phyloP scores from a whole-genome alignment of 2,113 vertebrate genomes.

The Bos javanicus region DNA sequence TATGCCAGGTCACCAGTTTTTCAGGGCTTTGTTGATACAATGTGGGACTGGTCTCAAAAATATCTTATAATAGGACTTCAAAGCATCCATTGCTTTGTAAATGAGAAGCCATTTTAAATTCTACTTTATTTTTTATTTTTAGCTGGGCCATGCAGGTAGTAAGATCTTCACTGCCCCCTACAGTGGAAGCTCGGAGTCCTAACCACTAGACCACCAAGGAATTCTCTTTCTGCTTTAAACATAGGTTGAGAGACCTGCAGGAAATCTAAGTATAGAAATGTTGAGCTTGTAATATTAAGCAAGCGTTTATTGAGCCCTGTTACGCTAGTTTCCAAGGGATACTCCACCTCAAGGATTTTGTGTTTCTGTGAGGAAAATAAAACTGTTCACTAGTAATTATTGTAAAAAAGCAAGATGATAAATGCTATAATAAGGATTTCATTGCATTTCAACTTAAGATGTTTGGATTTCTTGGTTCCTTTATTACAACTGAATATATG shows the following conservation, averaged over 20 bases:
- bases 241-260: background rate
- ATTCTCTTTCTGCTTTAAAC: background rate
- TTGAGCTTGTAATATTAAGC: constrained; percentile 34
- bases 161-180: background rate
- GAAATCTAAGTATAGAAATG: background rate
- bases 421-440: background rate
- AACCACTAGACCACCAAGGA: background rate
- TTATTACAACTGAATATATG: background rate
- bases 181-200: background rate
- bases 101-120: constrained; percentile 16
- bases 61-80: background rate
- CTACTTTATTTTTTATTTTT: background rate
- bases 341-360: constrained; percentile 28
- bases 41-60: constrained; percentile 17
- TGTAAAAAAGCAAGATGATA: constrained; percentile 11
- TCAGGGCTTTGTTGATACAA: background rate
- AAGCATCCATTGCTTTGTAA: constrained; percentile 16
- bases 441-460: background rate
- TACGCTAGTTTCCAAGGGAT: background rate
- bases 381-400: background rate
- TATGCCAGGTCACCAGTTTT: background rate
- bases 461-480: background rate
- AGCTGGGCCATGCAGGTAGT: background rate
- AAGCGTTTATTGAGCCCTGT: background rate
- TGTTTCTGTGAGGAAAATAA: background rate